Base-by-base conservation (phyloP, 2,113 vertebrate genomes). In the Zosterops borbonicus region DNA sequence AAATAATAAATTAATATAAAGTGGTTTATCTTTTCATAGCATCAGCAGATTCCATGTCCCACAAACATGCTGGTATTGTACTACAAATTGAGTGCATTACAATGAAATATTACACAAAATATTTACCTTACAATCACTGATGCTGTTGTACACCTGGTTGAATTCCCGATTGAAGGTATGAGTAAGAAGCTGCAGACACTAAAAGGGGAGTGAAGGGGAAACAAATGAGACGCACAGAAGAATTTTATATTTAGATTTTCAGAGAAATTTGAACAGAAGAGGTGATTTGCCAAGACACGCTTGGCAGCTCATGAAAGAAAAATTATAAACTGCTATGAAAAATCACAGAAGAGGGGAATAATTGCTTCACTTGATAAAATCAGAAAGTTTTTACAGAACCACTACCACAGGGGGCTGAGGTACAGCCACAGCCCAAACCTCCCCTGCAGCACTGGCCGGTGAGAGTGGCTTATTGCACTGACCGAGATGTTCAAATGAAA, bases 141-240 rank as follows among this genome's bases (percentile, higher is more conserved):
- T 98, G 96, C 99, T 99, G 98, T 98, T 98, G 86, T 98, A 98
- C 87, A 99, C 97, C 96, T 99, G 98, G 98, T 97, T 99, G 92
- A 99, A 98, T 22, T 99, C 99, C 53, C 98, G 98, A 97, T 99
- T 99, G 97, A 99, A 99, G 49, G 99, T 99, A 94, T 99, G 99
- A 62, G 99, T 99, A 78, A 99, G 97, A 87, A 99, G 99, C 53
- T 99, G 99, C 96, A 99, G 98, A 98, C 99, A 99, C 99, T 99
- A 25, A 49, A 95, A 41, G 7, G 62, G 60, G 2, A 8, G 9
- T 37, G 37, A 37, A 37, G 31, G 15, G 5, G 18, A 68, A 24
- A 65, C 22, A 69, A 81, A 83, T 3, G 3, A 53, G 11, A 65
- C 4, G 56, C 6, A 84, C 20, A 91, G 15, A 50, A 87, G 5